A percentile compares a stretch with the other conserved stretches of the same genome.
Conservation (phyloP, 2,888 invertebrate genomes). For the Seladonia tumulorum region DNA sequence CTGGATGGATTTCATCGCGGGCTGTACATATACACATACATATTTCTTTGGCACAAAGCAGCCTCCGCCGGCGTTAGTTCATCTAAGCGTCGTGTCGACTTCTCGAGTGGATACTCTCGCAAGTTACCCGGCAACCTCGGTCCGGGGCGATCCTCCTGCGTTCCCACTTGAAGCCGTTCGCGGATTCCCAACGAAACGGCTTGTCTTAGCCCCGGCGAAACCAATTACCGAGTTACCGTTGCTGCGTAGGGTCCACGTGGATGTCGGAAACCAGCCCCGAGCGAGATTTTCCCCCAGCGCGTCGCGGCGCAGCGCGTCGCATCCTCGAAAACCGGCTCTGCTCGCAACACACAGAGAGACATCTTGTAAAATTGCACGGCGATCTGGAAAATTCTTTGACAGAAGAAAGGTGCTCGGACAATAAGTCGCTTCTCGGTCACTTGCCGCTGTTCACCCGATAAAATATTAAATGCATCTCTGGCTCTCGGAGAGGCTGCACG, state of each 20-base stretch:
- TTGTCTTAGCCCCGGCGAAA: constrained; percentile 63
- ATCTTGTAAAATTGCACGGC: constrained; percentile 16
- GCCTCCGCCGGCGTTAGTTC: constrained; percentile 33
- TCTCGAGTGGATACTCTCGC: constrained; percentile 63
- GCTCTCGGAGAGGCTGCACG: background rate
- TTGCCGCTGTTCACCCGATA: background rate
- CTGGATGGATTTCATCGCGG: constrained; percentile 31
- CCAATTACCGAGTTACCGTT: constrained; percentile 61
- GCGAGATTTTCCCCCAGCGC: constrained; percentile 17
- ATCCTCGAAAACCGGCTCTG: background rate
- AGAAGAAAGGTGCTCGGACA: background rate
- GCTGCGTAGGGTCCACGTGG: constrained; percentile 11
- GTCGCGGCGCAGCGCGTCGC: background rate
- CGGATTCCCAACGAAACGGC: constrained; percentile 56
- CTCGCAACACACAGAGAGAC: background rate
- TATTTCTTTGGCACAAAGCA: constrained; percentile 31
- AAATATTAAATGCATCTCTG: background rate
- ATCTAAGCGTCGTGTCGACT: constrained; percentile 34
- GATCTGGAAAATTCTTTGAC: constrained; percentile 3
- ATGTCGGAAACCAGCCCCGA: constrained; percentile 10
- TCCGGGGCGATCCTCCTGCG: constrained; percentile 21
- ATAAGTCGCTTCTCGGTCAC: background rate
- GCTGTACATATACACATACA: background rate
- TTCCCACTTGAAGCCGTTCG: constrained; percentile 30
- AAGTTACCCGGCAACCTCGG: constrained; percentile 36